Percentiles rank a stretch among this genome's conserved stretches.
These are phyloP conservation scores for Rousettus leschenaultii DNA, from an alignment of 2,113 vertebrate genomes.

Conservation along the genomic window DNA sequence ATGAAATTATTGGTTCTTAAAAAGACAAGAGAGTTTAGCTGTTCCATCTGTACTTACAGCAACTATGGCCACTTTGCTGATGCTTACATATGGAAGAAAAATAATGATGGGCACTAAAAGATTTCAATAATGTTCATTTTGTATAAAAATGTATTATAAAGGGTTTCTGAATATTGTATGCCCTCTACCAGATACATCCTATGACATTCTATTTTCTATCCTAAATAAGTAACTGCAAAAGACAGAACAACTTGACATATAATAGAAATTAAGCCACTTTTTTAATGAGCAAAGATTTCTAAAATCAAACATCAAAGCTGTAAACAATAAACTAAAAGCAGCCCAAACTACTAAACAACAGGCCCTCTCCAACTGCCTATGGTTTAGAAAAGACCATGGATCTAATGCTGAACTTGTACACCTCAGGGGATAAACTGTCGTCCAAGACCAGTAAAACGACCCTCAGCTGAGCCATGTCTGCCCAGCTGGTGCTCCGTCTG, in stretches of 20 bases:
- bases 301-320: neutral
- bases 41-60: neutral
- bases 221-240: neutral
- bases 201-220: conserved; percentile 10
- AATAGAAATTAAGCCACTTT: neutral
- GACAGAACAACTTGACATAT: neutral
- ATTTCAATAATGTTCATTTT: neutral
- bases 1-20: neutral
- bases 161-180: neutral
- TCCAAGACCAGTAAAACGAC: neutral
- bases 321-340: conserved; percentile 41
- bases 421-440: neutral
- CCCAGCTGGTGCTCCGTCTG: conserved; percentile 46
- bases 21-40: neutral
- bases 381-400: neutral
- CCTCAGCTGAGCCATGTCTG: conserved; percentile 14
- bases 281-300: conserved; percentile 29
- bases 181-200: neutral
- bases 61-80: neutral
- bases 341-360: neutral
- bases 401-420: neutral
- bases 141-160: neutral
- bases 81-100: neutral
- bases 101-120: neutral
- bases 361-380: neutral